phyloP scores from a whole-genome alignment of 2,888 invertebrate species.

The Drosophila yooni region DNA sequence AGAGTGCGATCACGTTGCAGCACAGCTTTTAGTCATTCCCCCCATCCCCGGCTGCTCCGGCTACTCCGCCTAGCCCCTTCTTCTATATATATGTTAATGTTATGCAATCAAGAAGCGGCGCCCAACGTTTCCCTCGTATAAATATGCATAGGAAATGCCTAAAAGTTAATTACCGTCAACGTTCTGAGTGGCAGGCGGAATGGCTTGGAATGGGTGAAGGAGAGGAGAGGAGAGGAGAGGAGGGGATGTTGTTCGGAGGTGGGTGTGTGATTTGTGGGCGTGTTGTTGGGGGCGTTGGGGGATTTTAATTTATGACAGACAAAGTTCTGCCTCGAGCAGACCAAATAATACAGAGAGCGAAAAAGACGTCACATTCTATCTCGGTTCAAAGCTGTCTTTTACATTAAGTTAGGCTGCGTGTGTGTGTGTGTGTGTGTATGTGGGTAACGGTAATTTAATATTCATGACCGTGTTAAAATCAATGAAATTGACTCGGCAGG shows the following conservation, averaged over 20 bases:
- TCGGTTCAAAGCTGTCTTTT: neutral
- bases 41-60: neutral
- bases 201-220: neutral
- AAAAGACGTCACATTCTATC: slow-evolving; percentile 31
- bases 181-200: slow-evolving; percentile 71
- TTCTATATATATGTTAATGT: slow-evolving; percentile 62
- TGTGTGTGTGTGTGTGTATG: slow-evolving; percentile 6
- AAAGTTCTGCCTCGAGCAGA: slow-evolving; percentile 63
- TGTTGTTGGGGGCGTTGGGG: slow-evolving; percentile 57
- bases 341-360: slow-evolving; percentile 34
- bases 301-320: slow-evolving; percentile 79
- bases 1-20: slow-evolving; percentile 19
- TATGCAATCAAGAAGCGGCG: slow-evolving; percentile 58
- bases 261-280: slow-evolving; percentile 47
- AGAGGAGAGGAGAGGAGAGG: neutral
- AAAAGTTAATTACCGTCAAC: slow-evolving; percentile 80
- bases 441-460: slow-evolving; percentile 73
- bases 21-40: neutral
- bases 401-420: neutral
- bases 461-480: slow-evolving; percentile 79
- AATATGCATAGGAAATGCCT: slow-evolving; percentile 80
- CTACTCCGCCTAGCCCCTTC: too few species aligned
- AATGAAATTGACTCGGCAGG: slow-evolving; percentile 60
- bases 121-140: slow-evolving; percentile 51
- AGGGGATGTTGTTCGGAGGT: slow-evolving; percentile 1